Evolutionary conservation across 2,888 invertebrate species (phyloP), one percentile per base, ranked within the genome.

Genomic region (Norana najaformis): DNA sequence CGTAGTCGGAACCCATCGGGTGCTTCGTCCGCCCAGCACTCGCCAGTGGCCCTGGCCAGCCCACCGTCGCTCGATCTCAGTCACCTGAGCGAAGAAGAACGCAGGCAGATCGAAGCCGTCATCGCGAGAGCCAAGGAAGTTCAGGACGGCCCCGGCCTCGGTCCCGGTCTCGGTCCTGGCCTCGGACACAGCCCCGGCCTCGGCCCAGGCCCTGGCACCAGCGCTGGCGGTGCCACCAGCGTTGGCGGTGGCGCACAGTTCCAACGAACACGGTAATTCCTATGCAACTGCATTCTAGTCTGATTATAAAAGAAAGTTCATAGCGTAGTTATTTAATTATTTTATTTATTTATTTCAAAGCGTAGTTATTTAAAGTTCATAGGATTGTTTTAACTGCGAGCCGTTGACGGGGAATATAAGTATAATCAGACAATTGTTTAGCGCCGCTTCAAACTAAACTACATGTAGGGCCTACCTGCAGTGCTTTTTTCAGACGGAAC

Each of bases 51-150:
- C n/a, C 11, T 85, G 85, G 37, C 36, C 36, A 85, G 36, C 0
- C 93, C 94, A 36, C 95, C 96, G 16, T 96, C 95, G 90, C 95
- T 96, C 90, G 96, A 96, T 92, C 94, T 96, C 91, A 96, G 96
- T 92, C 96, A 96, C 93, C 94, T 96, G 92, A 96, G 96, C 90
- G 96, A 96, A 89, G 96, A 96, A 92, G 96, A 96, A 93, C 94
- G 96, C 88, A 95, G 95, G 90, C 95, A 96, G 94, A 96, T 96
- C 89, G 95, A 96, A 92, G 95, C 95, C 91, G 96, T 96, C n/a
- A 96, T 96, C 95, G 96, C 96, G 88, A 95, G 96, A 93, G 96
- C 96, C 85, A 96, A 96, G 93, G 95, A 90, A 13, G 82, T 85
- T 5, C 35, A 85, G 20, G 85, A 85, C 20, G 37, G 36, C 14